phyloP scores from a whole-genome alignment of 1,140 invertebrate species.

The Pogonomyrmex barbatus region DNA sequence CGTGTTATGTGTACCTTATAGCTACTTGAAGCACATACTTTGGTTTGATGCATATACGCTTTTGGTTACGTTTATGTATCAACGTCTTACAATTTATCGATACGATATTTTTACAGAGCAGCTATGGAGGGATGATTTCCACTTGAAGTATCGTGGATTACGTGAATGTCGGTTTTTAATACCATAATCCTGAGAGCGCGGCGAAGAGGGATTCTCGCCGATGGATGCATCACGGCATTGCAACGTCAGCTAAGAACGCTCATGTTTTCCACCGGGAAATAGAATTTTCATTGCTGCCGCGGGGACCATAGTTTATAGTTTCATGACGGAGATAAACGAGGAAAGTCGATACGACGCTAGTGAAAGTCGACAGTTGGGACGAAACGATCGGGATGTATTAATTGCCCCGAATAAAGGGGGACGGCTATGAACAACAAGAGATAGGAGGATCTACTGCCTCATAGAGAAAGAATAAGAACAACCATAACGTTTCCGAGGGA shows the following conservation, averaged over 20 bases:
- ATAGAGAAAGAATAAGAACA: not conserved
- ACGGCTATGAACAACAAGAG: slow-evolving; percentile 12
- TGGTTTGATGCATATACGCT: not conserved
- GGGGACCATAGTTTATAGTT: slow-evolving; percentile 64
- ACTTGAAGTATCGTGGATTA: slow-evolving; percentile 30
- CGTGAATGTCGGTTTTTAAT: slow-evolving; percentile 61
- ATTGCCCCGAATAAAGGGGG: slow-evolving; percentile 55
- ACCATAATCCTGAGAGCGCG: slow-evolving; percentile 27
- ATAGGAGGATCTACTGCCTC: not conserved
- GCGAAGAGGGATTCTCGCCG: slow-evolving; percentile 45
- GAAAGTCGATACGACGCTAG: slow-evolving; percentile 69
- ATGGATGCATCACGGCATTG: slow-evolving; percentile 53
- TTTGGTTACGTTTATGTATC: not conserved
- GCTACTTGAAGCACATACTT: not conserved
- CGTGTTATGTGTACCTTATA: slow-evolving; percentile 20
- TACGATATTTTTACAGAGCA: slow-evolving; percentile 13
- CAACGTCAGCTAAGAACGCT: slow-evolving; percentile 59
- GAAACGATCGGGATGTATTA: slow-evolving; percentile 67
- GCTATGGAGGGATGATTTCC: slow-evolving; percentile 29
- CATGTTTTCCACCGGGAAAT: slow-evolving; percentile 68
- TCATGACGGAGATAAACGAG: slow-evolving; percentile 71
- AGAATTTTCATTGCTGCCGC: slow-evolving; percentile 67
- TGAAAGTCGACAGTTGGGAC: slow-evolving; percentile 66
- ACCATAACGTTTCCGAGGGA: slow-evolving; percentile 31
- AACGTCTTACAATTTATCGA: slow-evolving; percentile 12